Evolutionary conservation across 2,797 vertebrate species (phyloP).

Genomic region (Clamator glandarius): DNA sequence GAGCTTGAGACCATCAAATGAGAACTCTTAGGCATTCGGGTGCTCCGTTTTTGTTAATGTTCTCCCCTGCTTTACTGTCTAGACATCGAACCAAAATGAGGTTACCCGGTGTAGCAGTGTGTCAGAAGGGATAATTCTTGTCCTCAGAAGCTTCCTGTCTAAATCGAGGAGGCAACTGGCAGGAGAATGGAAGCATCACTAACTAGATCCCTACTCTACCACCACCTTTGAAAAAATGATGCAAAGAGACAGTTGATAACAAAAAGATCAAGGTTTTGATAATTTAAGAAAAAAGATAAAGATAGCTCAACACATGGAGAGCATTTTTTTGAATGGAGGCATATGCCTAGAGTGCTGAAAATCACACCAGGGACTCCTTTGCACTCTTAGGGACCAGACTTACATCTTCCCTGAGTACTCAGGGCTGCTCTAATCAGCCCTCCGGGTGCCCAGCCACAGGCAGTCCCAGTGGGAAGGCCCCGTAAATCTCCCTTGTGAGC

Average conservation of each 20-base stretch:
- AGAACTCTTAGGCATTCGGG: neutral
- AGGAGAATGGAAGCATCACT: neutral
- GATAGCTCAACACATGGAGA: neutral
- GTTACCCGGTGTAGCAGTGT: neutral
- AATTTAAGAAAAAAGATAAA: neutral
- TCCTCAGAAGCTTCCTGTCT: constrained; percentile 12
- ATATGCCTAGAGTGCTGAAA: neutral
- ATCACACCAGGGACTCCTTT: neutral
- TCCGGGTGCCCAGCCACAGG: neutral
- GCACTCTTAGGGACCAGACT: neutral
- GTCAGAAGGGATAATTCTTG: neutral
- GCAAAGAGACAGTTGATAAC: neutral
- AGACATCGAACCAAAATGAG: constrained; percentile 17
- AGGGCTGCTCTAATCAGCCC: neutral
- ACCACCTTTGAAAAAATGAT: neutral
- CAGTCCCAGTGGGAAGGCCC: neutral
- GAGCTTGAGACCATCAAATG: neutral
- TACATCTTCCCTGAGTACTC: neutral
- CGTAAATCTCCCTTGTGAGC: rapidly evolving
- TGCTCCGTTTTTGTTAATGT: neutral
- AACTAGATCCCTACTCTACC: neutral
- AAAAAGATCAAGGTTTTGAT: neutral
- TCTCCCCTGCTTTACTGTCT: neutral
- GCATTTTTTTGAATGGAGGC: neutral
- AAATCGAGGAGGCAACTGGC: neutral